Evolutionary conservation across 2,888 invertebrate genomes (phyloP), one percentile per base, ranked within the genome.

Genomic region (Pachycephus smyrnensis): DNA sequence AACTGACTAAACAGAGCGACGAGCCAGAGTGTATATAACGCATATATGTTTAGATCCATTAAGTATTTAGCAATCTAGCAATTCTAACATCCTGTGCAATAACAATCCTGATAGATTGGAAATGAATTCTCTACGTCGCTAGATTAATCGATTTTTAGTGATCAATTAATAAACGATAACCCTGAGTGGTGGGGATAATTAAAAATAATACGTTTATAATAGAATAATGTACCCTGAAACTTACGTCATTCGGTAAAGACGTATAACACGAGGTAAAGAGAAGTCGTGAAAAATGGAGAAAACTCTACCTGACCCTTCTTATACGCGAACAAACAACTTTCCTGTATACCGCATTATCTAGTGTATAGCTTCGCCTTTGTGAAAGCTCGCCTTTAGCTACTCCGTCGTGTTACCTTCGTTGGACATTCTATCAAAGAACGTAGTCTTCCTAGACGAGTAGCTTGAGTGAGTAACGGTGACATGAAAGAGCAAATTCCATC

Each of bases 201-300:
- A 55, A 55, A 55, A 11, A 9, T 9, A 55, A 23, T 55, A 55
- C 9, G 55, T 23, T 55, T 3, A 23, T 55, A 9, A n/a, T n/a
- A 23, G 55, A 9, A 23, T 55, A 55, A 55, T 2, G 23, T 9
- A 9, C 23, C 1, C 35, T 35, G 35, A 35, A 3, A 23, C 55
- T 9, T 9, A 55, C 55, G 55, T 55, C 23, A 55, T 23, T 55
- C 55, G 0, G 23, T 15, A 6, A 2, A 40, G 0, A 15, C 4
- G 6, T 23, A 23, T 55, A 55, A 55, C 23, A 9, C 55, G 55
- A 23, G 55, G 55, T 23, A 12, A 68, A 76, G 79, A 75, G 81
- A 83, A 82, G 81, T 83, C 79, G 75, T 83, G 82, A 84, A 85
- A 84, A 84, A 85, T 84, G 82, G 80, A 82, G 78, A 78, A 69